Base-by-base conservation (phyloP, 2,888 invertebrate species). In the Pristionchus mayeri region DNA sequence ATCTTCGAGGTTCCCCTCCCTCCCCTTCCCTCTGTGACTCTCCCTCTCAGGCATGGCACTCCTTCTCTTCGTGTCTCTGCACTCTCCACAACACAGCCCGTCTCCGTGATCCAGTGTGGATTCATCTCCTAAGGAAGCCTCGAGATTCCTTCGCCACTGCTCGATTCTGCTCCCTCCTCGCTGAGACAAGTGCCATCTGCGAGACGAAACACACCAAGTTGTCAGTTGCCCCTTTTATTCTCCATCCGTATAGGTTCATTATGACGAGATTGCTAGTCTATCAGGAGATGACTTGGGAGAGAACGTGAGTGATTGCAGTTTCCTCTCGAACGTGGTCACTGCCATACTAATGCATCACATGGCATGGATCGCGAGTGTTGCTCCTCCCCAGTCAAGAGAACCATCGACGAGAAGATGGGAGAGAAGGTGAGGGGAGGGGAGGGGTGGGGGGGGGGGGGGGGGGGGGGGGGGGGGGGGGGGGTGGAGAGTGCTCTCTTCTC, bases 301-400 rank as follows among this genome's bases (percentile, higher is more conserved):
- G n/a, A n/a, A n/a, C n/a, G n/a, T n/a, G n/a, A n/a, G n/a, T 52
- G 4, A 52, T 52, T 90, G 76, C 84, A 91, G 91, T 84, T 91
- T 91, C 79, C 84, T 91, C 3, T 91, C 91, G 3, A 91, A 90
- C 24, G 81, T 91, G 40, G 86, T 91, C 18, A 89, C 91, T 2
- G 87, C 91, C n/a, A 89, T 91, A 7, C 86, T 91, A 44, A 91
- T 90, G 91, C 89, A 91, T 78, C 91, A 91, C 85, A 87, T 91
- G 87, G 88, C 90, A 11, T 91, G 91, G 91, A 90, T 91, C n/a
- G 91, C 90, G 2, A 88, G 88, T 80, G 91, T 91, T n/a, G 91
- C 91, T 9, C 87, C 91, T 6, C 91, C 90, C 87, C 82, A 54
- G 24, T 80, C 30, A 24, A 78, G 34, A 80, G 9, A 13, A 3